Evolutionary conservation across 1,140 invertebrate genomes (phyloP), one percentile per base, ranked within the genome.

Genomic region (Thaumatotibia leucotreta): DNA sequence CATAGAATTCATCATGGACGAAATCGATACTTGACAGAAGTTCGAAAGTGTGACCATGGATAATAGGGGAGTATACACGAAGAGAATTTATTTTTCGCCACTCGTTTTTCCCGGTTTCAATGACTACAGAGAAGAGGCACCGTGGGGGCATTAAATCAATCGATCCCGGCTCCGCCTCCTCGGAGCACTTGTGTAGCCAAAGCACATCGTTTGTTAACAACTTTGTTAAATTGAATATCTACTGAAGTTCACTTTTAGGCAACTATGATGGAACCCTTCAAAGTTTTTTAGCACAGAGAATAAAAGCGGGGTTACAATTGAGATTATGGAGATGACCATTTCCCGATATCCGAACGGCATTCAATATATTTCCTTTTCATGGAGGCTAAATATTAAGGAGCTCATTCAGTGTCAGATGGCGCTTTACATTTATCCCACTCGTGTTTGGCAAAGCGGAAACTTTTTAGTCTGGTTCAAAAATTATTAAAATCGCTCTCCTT

Each of bases 171-270:
- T 27, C 52, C 23, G 52, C 52, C 27, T 45, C 52, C 24, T 23
- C 52, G 6, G n/a, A 17, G 52, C 14, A 58, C 52, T 58, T 58
- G 24, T 58, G 24, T 24, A 58, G 52, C 23, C 52, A 24, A 29
- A 58, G 52, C 52, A 58, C 52, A 58, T 29, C 52, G 52, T 58
- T 58, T 58, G 27, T 31, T 27, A 27, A 54, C 50, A 54, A 58
- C 52, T 58, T 58, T 31, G 52, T 58, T 58, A 58, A 58, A 58
- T 58, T 58, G 27, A 58, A 58, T 58, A 58, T 58, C 52, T 29
- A 27, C 10, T 24, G n/a, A 4, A 27, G 52, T 58, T 29, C 52
- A 27, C 20, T 58, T 58, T 58, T 58, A 58, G 52, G 52, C 4
- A 14, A 27, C n/a, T 20, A 27, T 6, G 17, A 58, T n/a, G n/a